Percentiles rank a stretch among this genome's conserved stretches.
Evolutionary conservation across 2,113 vertebrate species (phyloP).

Genomic region (Ceratotherium simum): DNA sequence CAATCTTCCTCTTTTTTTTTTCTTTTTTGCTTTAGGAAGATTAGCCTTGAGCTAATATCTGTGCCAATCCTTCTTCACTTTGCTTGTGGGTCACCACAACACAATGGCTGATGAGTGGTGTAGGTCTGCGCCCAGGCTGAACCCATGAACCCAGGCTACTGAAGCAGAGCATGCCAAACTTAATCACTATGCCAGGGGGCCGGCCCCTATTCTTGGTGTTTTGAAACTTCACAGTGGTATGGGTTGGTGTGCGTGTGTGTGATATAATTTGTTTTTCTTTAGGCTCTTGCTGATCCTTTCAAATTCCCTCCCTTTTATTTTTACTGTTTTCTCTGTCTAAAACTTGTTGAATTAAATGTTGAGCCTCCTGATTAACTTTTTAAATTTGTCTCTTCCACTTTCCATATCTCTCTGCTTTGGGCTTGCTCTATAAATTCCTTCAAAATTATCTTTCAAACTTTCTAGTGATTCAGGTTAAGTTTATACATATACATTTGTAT

Average conservation of each 20-base stretch:
- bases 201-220: neutral
- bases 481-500: neutral
- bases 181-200: too few species aligned
- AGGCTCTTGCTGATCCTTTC: neutral
- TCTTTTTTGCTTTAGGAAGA: too few species aligned
- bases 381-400: neutral
- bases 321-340: neutral
- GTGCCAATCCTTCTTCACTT: too few species aligned
- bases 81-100: too few species aligned
- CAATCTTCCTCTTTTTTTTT: too few species aligned
- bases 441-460: neutral
- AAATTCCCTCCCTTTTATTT: neutral
- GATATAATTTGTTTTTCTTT: neutral
- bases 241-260: fast-evolving
- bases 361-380: neutral
- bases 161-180: too few species aligned
- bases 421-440: neutral
- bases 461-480: neutral
- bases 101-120: too few species aligned
- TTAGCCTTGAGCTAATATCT: too few species aligned
- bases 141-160: too few species aligned
- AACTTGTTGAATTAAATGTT: neutral
- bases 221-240: neutral
- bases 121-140: too few species aligned
- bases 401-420: neutral